A percentile compares a stretch with the other conserved stretches of the same genome.
Evolutionary conservation across 2,888 invertebrate species (phyloP).

Genomic region (Trichacis sp.): DNA sequence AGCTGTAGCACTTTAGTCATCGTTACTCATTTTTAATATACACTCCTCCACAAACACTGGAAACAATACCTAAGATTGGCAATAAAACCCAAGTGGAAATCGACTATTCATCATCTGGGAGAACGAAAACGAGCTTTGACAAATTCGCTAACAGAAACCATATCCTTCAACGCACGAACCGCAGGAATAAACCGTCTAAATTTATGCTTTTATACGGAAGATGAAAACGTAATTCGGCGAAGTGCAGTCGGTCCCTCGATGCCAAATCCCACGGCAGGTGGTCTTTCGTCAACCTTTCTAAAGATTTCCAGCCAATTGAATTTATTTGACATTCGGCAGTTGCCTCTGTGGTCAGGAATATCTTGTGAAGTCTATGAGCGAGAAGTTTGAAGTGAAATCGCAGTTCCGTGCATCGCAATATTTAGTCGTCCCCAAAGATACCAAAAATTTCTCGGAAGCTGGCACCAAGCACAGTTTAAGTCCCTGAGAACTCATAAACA

Average conservation of each 20-base stretch:
- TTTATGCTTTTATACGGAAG: background rate
- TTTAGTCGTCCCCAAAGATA: background rate
- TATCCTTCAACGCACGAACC: background rate
- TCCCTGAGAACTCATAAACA: no score
- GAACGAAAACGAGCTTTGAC: background rate
- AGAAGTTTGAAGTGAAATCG: background rate
- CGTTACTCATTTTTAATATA: no score
- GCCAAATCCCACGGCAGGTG: background rate
- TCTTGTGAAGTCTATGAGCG: background rate
- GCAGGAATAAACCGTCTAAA: background rate
- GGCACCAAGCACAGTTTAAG: no score
- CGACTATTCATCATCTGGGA: no score
- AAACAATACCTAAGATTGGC: no score
- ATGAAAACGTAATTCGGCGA: background rate
- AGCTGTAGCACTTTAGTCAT: no score
- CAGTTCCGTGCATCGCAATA: background rate
- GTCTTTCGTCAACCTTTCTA: background rate
- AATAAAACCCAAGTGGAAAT: no score
- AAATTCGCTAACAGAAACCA: background rate
- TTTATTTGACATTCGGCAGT: background rate
- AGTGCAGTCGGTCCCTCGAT: background rate
- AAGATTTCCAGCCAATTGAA: background rate
- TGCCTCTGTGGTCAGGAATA: background rate
- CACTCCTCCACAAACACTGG: no score
- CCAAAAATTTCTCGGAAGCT: background rate